Percentiles rank a stretch among this genome's conserved stretches.
These are phyloP conservation scores for Aldabrachelys gigantea DNA, from an alignment of 2,113 vertebrate species.

Conservation along the genomic window DNA sequence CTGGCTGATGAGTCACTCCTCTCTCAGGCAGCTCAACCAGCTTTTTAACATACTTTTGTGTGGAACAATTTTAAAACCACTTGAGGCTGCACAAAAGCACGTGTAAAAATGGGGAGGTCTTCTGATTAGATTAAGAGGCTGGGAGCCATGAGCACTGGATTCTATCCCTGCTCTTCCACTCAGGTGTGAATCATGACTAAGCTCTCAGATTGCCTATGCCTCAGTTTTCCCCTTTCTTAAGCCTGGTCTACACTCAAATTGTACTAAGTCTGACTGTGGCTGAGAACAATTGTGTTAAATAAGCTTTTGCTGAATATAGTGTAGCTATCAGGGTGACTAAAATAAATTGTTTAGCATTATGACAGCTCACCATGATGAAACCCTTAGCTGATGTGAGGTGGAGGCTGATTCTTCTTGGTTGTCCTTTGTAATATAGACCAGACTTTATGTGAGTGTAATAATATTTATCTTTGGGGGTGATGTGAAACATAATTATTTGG, in stretches of 20 bases:
- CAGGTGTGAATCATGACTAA: not conserved
- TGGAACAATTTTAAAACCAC: too few relatives aligned
- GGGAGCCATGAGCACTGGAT: not conserved
- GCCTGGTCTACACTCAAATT: not conserved
- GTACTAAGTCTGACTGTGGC: rapidly evolving
- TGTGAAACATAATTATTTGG: conserved; percentile 30
- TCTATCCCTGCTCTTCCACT: not conserved
- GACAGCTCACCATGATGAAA: not conserved
- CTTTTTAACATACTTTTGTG: not conserved
- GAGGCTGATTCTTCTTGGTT: not conserved
- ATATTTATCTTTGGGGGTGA: not conserved
- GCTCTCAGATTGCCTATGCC: not conserved
- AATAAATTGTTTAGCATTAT: not conserved
- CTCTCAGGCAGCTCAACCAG: not conserved
- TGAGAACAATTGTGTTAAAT: not conserved
- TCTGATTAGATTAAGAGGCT: not conserved
- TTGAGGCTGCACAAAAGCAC: too few relatives aligned
- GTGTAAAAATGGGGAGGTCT: not conserved
- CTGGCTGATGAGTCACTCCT: too few relatives aligned
- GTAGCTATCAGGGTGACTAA: not conserved
- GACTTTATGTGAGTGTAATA: not conserved
- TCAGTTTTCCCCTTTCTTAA: not conserved
- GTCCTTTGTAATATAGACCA: not conserved
- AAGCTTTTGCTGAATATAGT: not conserved
- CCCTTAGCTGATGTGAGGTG: not conserved